Evolutionary conservation across 1,140 invertebrate genomes (phyloP), one percentile per base, ranked within the genome.

Genomic region (Ruditapes philippinarum): DNA sequence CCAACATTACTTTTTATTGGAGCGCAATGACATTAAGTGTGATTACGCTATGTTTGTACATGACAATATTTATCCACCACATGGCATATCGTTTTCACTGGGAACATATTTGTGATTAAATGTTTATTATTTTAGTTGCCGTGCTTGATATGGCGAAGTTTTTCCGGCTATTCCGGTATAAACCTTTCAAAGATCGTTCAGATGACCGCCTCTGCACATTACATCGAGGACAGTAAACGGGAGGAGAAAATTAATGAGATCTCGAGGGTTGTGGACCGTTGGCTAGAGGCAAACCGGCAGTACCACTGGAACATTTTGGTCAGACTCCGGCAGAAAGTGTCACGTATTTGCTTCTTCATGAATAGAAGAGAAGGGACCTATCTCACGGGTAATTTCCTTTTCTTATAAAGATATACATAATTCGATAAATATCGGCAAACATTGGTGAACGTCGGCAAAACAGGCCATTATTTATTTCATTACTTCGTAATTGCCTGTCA

Each of bases 231-330:
- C 0, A 84, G 51, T 0, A 88, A 92, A 49, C 79, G 93, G 38
- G n/a, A 51, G 5, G 89, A 92, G 19, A 87, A 82, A 42, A 76
- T 93, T 25, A 49, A 57, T 12, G 49, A 89, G 19, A 85, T 94
- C 9, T 90, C 78, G 4, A 33, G 9, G 1, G 68, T 82, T 45
- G 25, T 94, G 5, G 91, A 93, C 70, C 92, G 88, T 38, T 92
- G 84, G 84, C 54, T 87, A 2, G 74, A 78, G 17, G 54, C 51
- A 9, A 88, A 89, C 11, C 28, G 91, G 70, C 88, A 92, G 76
- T 84, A 94, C 31, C 94, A 95, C 28, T 95, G 95, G n/a, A 95
- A 95, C 54, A 96, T 95, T 81, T 90, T 96, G 80, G 94, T 87
- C 22, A 49, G 84, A 40, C 31, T 87, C 9, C 51, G 84, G n/a